These are phyloP conservation scores for Halocynthia roretzi DNA, from an alignment of 23 tunicate species.

Conservation along the genomic window DNA sequence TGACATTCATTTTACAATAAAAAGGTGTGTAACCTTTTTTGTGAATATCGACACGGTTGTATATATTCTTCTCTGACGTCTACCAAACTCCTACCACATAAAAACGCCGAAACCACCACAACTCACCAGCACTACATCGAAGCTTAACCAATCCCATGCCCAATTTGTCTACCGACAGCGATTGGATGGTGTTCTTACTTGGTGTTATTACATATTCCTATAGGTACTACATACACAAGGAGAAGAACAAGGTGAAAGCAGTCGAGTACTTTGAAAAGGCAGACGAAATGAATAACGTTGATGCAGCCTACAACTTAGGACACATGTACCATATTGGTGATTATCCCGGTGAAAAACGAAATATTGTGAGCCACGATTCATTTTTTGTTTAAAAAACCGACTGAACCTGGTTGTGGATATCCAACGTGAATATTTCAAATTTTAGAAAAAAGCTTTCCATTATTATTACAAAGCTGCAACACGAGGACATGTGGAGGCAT, in stretches of 20 bases:
- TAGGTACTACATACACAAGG: constrained; percentile 77
- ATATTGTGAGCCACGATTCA: constrained; percentile 27
- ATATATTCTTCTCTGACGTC: too few relatives aligned
- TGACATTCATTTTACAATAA: too few relatives aligned
- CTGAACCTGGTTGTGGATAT: neutral
- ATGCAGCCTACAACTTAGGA: constrained; percentile 90
- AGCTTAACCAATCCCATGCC: too few relatives aligned
- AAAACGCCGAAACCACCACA: too few relatives aligned
- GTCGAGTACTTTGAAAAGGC: constrained; percentile 76
- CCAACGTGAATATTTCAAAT: constrained; percentile 1
- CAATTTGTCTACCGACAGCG: too few relatives aligned
- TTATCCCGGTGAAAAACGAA: constrained; percentile 63
- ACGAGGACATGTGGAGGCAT: constrained; percentile 75
- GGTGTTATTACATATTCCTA: neutral
- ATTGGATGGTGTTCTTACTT: too few relatives aligned
- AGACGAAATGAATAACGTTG: constrained; percentile 65
- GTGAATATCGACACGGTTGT: too few relatives aligned
- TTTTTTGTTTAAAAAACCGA: neutral
- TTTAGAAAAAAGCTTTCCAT: constrained; percentile 68
- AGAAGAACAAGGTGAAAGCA: constrained; percentile 67
- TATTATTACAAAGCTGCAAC: constrained; percentile 79
- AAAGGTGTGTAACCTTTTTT: too few relatives aligned
- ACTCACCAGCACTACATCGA: too few relatives aligned
- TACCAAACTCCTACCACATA: too few relatives aligned
- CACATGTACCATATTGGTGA: constrained; percentile 68